Evolutionary conservation across 2,797 vertebrate genomes (phyloP).

Genomic region (Neoniphon sammara): DNA sequence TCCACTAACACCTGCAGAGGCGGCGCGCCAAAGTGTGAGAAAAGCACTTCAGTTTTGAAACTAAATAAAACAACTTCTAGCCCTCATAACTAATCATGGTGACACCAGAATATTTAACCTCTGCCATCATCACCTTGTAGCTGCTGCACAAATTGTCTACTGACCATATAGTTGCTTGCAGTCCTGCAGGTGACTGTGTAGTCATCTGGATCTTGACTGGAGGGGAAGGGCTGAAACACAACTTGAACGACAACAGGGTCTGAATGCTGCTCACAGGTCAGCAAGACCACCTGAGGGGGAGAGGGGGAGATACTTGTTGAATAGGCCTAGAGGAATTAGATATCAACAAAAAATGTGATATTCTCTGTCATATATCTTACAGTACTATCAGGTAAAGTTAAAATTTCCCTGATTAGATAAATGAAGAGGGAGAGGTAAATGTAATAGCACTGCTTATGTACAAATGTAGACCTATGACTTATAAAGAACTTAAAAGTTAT

Average conservation of each 20-base stretch:
- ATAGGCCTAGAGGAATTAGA: too few relatives aligned
- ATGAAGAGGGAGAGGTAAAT: background rate
- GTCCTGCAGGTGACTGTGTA: conserved; percentile 79
- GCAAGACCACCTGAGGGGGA: conserved; percentile 71
- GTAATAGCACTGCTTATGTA: background rate
- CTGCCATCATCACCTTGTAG: background rate
- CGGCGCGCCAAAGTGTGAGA: background rate
- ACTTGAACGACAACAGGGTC: conserved; percentile 73
- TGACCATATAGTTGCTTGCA: conserved; percentile 79
- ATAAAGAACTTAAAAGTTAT: background rate
- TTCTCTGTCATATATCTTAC: too few relatives aligned
- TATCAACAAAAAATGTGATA: too few relatives aligned
- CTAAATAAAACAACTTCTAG: background rate
- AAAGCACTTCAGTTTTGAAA: background rate
- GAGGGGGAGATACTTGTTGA: too few relatives aligned
- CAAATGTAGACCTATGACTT: too few relatives aligned
- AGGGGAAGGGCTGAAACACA: conserved; percentile 82
- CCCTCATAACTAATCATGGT: background rate
- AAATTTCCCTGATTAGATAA: background rate
- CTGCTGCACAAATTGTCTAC: background rate
- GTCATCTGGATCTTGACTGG: conserved; percentile 72
- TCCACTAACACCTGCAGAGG: conserved; percentile 77
- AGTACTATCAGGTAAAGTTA: too few relatives aligned
- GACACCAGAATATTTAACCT: background rate
- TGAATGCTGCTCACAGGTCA: conserved; percentile 71